Base-by-base conservation (phyloP, 1,140 invertebrate species). In the Drosophila pseudoananassae region DNA sequence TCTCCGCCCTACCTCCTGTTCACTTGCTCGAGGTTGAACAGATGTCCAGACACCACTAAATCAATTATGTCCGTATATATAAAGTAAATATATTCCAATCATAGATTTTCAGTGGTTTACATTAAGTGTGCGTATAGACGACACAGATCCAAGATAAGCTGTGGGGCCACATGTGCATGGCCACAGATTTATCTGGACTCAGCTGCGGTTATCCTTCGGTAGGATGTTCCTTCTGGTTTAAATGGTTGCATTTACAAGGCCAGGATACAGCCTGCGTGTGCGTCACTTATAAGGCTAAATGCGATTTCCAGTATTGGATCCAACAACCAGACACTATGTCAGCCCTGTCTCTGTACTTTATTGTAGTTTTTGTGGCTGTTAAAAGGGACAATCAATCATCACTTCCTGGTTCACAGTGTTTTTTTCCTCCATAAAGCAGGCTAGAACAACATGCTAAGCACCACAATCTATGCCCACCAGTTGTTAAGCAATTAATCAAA, bases 331-430 rank as follows among this genome's bases (percentile, higher is more conserved):
- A 43, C 27, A 29, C 25, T 29, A 12, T 38, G 33, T 17, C 54
- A 29, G 23, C 20, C 15, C 15, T 47, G 27, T 54, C 45, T 31
- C 53, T 53, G 46, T 51, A 20, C 38, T 10, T n/a, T 31, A 27
- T 15, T 23, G 53, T 27, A 9, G 36, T 23, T 38, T 45, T 55
- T 36, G 20, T 40, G 36, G 54, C 46, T 69, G 57, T 79, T 79
- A 77, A 68, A 66, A 74, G 50, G 4, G 33, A 75, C 46, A 43
- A 79, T 77, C 69, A 79, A 79, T 77, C 74, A 77, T 53, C 43
- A 46, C 60, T 60, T 47, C 58, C 59, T 17, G 25, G 29, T 23
- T 46, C 27, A 45, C 20, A 50, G 14, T 10, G 14, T 27, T 15
- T 53, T 57, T 33, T 52, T 1, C 12, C 43, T 60, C 40, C 33